Base-by-base conservation (phyloP, 2,888 invertebrate species). In the Cerastis rubricosa region DNA sequence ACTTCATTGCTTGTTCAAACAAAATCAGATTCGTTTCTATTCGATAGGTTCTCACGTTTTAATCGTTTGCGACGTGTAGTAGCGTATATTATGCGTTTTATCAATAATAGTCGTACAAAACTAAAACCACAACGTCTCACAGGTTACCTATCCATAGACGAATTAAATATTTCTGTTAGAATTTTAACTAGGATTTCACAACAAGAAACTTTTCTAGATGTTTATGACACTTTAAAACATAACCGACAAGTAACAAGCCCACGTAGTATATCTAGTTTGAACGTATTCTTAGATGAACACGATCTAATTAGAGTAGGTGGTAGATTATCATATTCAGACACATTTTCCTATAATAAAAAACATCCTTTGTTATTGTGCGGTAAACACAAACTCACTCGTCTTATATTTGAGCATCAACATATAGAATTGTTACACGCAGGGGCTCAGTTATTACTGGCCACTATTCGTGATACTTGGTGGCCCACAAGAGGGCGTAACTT, bases 381-480 rank as follows among this genome's bases (percentile, higher is more conserved):
- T n/a, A 70, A 69, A 45, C 74, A 70, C 29, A 45, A 2, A 51
- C 69, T 70, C 5, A 74, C 74, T 45, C 63, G 68, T 1, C 54
- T 75, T 29, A 43, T 70, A 19, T 70, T 75, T 40, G 51, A 69
- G 45, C 47, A 64, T 57, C 29, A 75, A n/a, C 69, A 75, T 8
- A 45, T 57, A 4, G 6, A 7, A 61, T 40, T 59, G 19, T 14
- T 70, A 63, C 64, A 70, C 64, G 64, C 74, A 6, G 74, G 64
- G 29, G 22, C 74, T 29, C 74, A 74, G 69, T 43, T 63, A 49
- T 22, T 74, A 63, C 68, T 74, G 25, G 61, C 74, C 7, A 54
- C 74, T 8, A 69, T 74, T 51, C 35, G 74, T 9, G 35, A 74
- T 19, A 74, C 63, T 25, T 73, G 73, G 73, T 73, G 73, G 66